A percentile compares a stretch with the other conserved stretches of the same genome.
These are phyloP conservation scores for Kuschelorhynchus macadamiae DNA, from an alignment of 2,888 invertebrate species.

Conservation along the genomic window DNA sequence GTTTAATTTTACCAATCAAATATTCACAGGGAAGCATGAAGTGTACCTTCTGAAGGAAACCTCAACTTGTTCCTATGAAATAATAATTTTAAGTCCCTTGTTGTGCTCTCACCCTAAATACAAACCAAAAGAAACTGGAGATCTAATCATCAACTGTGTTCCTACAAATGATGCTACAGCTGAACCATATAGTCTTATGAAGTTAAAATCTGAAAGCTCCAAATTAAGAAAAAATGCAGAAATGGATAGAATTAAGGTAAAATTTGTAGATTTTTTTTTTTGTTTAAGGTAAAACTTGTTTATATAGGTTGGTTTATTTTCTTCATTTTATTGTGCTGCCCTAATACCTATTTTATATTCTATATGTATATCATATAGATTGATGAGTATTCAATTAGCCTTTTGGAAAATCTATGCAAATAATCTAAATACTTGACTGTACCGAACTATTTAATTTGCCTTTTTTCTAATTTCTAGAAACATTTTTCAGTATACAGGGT, in stretches of 20 bases:
- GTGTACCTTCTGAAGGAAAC: conserved; percentile 94
- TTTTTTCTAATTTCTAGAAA: no score
- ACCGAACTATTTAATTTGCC: no score
- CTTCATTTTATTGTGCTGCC: background rate
- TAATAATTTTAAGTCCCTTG: conserved; percentile 87
- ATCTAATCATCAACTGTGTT: conserved; percentile 82
- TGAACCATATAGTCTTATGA: conserved; percentile 80
- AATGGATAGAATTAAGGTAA: conserved; percentile 70
- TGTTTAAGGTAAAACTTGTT: no score
- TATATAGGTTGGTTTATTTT: background rate
- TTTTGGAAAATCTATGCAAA: no score
- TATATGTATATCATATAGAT: no score
- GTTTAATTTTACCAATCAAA: no score
- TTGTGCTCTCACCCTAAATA: conserved; percentile 93
- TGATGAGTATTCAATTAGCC: no score
- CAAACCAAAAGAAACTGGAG: conserved; percentile 82
- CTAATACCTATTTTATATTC: no score
- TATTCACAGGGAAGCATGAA: conserved; percentile 77
- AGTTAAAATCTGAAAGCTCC: conserved; percentile 80
- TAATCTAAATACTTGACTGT: no score
- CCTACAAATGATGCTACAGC: conserved; percentile 78
- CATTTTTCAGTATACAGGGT: no score
- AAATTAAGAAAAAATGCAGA: conserved; percentile 75
- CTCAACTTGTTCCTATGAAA: conserved; percentile 95
- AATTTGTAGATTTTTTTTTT: no score